These are phyloP conservation scores for Drosophila differens DNA, from an alignment of 2,888 invertebrate genomes.

Conservation along the genomic window DNA sequence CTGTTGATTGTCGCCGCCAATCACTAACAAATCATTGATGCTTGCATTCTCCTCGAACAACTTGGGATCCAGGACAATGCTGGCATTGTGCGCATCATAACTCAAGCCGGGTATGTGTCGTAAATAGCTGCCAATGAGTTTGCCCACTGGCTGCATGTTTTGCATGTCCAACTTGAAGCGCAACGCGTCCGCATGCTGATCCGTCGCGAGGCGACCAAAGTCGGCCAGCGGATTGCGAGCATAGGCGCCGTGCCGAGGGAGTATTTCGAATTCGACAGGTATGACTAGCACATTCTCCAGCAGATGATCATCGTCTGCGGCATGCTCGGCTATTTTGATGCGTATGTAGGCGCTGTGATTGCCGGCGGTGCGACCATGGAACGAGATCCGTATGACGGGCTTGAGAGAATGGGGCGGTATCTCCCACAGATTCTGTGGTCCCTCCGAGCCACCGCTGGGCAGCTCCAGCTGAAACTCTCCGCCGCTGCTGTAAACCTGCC, in stretches of 20 bases:
- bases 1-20: conserved; percentile 44
- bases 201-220: conserved; percentile 91
- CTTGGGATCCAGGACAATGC: conserved; percentile 79
- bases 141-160: conserved; percentile 49
- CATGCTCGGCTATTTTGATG: conserved; percentile 83
- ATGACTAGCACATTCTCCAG: conserved; percentile 88
- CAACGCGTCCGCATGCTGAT: conserved; percentile 85
- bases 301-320: conserved; percentile 46
- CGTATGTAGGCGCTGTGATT: conserved; percentile 95
- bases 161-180: conserved; percentile 85
- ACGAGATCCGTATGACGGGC: conserved; percentile 94
- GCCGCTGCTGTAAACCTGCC: conserved; percentile 93
- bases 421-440: conserved; percentile 94
- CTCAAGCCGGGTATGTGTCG: conserved; percentile 68
- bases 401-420: conserved; percentile 95
- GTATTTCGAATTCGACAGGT: conserved; percentile 93
- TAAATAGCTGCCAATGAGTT: conserved; percentile 55
- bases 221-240: conserved; percentile 91
- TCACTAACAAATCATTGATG: conserved; percentile 75
- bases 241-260: conserved; percentile 90
- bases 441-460: conserved; percentile 91
- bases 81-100: conserved; percentile 70
- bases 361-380: conserved; percentile 91
- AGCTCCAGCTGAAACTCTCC: conserved; percentile 95
- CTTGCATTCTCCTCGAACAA: conserved; percentile 67